Base-by-base conservation (phyloP, 2,888 invertebrate genomes). In the Mycalesis mineus region DNA sequence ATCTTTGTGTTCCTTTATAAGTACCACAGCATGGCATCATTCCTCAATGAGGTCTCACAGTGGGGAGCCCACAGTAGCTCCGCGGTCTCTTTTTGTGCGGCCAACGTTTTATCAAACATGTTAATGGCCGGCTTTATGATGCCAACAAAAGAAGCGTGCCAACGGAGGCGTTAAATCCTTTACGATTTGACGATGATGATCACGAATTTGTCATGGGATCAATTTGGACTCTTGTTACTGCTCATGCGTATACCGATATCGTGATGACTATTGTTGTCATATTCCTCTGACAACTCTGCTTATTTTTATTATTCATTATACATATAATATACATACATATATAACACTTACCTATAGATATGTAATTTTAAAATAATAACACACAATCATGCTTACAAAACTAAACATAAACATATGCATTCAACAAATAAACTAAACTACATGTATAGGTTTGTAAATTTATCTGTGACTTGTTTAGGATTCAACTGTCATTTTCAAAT, bases 161-260 rank as follows among this genome's bases (percentile, higher is more conserved):
- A 89, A 88, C 84, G 75, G 84, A 89, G 86, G 89, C 90, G 90
- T 90, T 88, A 90, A 90, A 90, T 90, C 90, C 90, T 86, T 88
- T 84, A 87, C 88, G 85, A 88, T 86, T 86, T 83, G 80, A 84
- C 82, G 86, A 79, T 78, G 78, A 84, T 82, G 79, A 81, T 84
- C 80, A 77, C 81, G 81, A 80, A 82, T 84, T 86, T 87, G 87
- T 88, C 88, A 83, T 79, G 79, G 80, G 75, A 73, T 75, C 73
- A 73, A 68, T 74, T 77, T 77, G 48, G 61, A 63, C 48, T 63
- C 59, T 66, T 58, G 55, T 64, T 60, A 66, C 63, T 54, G 62
- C 60, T 61, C 65, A 63, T 56, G 68, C 66, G 63, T 65, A 48
- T 49, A 52, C 29, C 41, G 37, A 47, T 52, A 47, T 55, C 57